These are phyloP conservation scores for Hedychridium roseum DNA, from an alignment of 2,888 invertebrate genomes.

Conservation along the genomic window DNA sequence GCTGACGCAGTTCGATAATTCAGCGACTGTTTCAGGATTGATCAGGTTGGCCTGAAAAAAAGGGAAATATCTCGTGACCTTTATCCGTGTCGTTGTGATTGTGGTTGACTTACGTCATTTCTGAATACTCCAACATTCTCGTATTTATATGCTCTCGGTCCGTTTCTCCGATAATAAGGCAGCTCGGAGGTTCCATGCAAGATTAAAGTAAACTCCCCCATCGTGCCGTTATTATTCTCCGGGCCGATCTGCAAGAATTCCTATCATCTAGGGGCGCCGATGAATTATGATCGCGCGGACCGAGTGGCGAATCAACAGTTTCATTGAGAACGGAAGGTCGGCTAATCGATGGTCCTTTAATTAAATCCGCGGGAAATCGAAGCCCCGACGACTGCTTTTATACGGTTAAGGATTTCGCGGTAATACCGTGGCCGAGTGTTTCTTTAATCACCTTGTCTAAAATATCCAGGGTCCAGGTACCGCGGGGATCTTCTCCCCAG, in stretches of 20 bases:
- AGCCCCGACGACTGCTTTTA: too few relatives aligned
- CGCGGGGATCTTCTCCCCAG: conserved; percentile 86
- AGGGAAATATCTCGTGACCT: background rate
- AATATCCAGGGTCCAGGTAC: conserved; percentile 71
- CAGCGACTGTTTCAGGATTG: too few relatives aligned
- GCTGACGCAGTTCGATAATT: too few relatives aligned
- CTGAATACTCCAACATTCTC: conserved; percentile 65
- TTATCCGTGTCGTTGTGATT: background rate
- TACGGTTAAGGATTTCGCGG: too few relatives aligned
- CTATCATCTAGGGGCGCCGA: too few relatives aligned
- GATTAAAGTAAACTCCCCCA: conserved; percentile 70
- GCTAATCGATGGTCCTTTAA: too few relatives aligned
- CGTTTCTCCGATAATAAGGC: conserved; percentile 71
- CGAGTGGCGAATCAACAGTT: too few relatives aligned
- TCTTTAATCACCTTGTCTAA: conserved; percentile 61
- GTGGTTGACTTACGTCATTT: conserved; percentile 31
- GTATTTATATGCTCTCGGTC: conserved; percentile 67
- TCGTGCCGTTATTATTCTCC: conserved; percentile 66
- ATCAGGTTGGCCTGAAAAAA: background rate
- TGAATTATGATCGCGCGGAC: too few relatives aligned
- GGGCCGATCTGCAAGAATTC: conserved; percentile 62
- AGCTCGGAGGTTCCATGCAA: conserved; percentile 76
- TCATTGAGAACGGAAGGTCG: too few relatives aligned
- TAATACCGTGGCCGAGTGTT: conserved; percentile 1
- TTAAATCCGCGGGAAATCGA: too few relatives aligned